Base-by-base conservation (phyloP, 2,797 vertebrate genomes). In the Etheostoma perlongum region DNA sequence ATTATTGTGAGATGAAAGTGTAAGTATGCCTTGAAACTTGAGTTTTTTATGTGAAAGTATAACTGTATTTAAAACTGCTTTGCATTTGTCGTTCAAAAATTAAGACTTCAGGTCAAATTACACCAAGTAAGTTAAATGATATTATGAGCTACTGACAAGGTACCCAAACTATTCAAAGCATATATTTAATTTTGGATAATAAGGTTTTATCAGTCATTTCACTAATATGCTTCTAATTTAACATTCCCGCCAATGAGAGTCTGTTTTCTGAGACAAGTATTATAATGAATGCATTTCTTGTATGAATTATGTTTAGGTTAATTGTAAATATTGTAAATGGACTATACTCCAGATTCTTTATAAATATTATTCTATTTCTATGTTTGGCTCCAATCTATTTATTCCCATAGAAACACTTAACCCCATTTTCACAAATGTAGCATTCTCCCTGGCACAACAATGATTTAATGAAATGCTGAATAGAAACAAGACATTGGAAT, bases 291-390 rank as follows among this genome's bases (percentile, higher is more conserved):
- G 61, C 33, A 54, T 76, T 82, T 72, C 47, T 79, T 74, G 53
- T 78, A 79, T 80, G 27, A 79, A 65, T 72, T 73, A 67, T 67
- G 72, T 75, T 79, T 48, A 82, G 65, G 25, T 74, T 72, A 54
- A 70, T n/a, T 93, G 90, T 93, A 93, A 91, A 92, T 94, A 92
- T 67, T 94, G 86, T 93, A 92, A 62, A 92, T 87, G 59, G 27
- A 86, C 74, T 81, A 67, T 74, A 65, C 49, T 80, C 77, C 75
- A 88, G 63, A 88, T 81, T 76, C 79, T 91, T 88, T 81, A 88
- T 86, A 81, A 58, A 42, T 67, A 53, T 77, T 74, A 72, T 78
- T 84, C 60, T 81, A 77, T 91, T 76, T 67, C 52, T 78, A 57
- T 81, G 58, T 80, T 85, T 82, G 59, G 11, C 60, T 75, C 33